Evolutionary conservation across 2,888 invertebrate species (phyloP).

Genomic region (Ophion slaviceki): DNA sequence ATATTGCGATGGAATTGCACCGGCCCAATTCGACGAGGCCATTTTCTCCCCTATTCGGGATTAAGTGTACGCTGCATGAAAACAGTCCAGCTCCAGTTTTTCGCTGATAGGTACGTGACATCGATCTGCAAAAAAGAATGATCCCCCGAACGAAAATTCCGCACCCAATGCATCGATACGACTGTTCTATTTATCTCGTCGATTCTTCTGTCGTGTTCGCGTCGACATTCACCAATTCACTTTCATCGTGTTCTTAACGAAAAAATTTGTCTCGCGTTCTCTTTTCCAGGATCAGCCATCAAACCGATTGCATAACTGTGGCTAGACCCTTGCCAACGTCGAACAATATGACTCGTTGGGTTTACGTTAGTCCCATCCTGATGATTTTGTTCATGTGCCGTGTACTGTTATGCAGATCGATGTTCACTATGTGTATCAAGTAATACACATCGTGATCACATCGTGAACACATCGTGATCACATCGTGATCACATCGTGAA

Average conservation of each 20-base stretch:
- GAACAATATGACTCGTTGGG: constrained; percentile 56
- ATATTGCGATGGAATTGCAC: constrained; percentile 12
- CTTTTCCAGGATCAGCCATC: constrained; percentile 61
- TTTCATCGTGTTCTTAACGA: constrained; percentile 40
- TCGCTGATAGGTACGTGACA: neutral
- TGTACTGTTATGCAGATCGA: constrained; percentile 62
- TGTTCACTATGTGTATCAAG: constrained; percentile 59
- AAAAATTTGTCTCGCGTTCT: constrained; percentile 54
- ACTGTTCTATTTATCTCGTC: neutral
- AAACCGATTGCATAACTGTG: constrained; percentile 63
- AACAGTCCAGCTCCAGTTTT: neutral
- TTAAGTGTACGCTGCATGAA: constrained; percentile 17
- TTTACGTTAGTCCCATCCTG: constrained; percentile 58
- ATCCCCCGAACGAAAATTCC: neutral
- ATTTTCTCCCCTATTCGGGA: constrained; percentile 13
- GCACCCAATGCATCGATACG: neutral
- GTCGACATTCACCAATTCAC: constrained; percentile 2
- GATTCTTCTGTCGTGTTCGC: neutral
- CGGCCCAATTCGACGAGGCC: constrained; percentile 8
- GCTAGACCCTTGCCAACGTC: constrained; percentile 59
- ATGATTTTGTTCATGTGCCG: constrained; percentile 60
- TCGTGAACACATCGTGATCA: no score
- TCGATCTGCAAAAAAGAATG: constrained; percentile 16
- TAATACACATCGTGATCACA: no score
- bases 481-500: no score